Base-by-base conservation (phyloP, 2,113 vertebrate species). In the Chinchilla lanigera region DNA sequence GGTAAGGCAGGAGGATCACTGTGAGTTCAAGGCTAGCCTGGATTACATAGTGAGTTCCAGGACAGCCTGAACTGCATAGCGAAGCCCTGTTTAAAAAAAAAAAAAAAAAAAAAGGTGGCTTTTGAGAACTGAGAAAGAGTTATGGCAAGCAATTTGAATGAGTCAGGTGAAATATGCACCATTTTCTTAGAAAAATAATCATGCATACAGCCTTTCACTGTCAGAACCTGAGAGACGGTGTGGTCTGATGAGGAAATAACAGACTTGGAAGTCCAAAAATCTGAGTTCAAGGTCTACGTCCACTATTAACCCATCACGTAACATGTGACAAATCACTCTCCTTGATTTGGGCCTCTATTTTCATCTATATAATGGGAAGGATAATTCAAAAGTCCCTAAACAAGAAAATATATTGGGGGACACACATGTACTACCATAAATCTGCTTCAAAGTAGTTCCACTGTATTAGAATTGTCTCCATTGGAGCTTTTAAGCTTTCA, bases 331-430 rank as follows among this genome's bases (percentile, higher is more conserved):
- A 96, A 52, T 90, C 54, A 75, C 44, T 94, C 77, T 90, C 93
- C 54, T 95, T 85, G 38, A 90, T 1, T 50, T 77, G 47, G 63
- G 69, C 14, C 90, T 90, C 86, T 93, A 17, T 88, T 93, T 97
- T 97, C 97, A 94, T 86, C 54, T 86, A 44, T 28, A 83, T 58
- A 90, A 96, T 56, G 38, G 82, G 65, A 26, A 97, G 41, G 16
- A 75, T 8, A 80, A 65, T 65, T 92, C 58, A 94, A 95, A 41
- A 93, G 77, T 69, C 63, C 35, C 63, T 80, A 90, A 69, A 47
- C 75, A 3, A 69, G 65, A 95, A 93, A 77, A 54, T 22, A 77
- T 35, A 93, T 41, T 85, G 56, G 47, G 14, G 28, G 50, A 56
- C 65, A 50, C 56, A 77, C 20, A 71, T 30, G 12, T 50, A 82